phyloP scores from a whole-genome alignment of 2,888 invertebrate species.

The Blera fallax region DNA sequence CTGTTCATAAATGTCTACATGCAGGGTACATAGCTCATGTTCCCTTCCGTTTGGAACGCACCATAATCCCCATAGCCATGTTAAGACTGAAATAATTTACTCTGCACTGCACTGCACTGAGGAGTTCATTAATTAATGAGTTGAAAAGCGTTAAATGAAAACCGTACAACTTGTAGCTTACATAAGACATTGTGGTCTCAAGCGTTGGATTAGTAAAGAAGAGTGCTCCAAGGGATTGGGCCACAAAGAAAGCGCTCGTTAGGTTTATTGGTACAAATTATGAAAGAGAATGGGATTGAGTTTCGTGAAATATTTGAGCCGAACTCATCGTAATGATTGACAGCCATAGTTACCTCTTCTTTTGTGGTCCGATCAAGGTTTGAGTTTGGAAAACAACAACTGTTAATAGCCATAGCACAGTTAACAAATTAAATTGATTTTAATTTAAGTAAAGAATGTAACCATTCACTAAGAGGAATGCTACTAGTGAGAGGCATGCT shows the following conservation, averaged over 20 bases:
- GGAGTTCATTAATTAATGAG: slow-evolving; percentile 25
- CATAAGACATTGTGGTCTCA: background rate
- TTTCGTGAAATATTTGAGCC: too few species aligned
- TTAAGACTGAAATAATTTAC: background rate
- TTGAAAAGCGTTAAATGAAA: background rate
- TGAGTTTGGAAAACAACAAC: background rate
- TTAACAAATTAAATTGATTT: background rate
- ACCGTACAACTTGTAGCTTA: background rate
- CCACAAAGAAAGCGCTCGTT: background rate
- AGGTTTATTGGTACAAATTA: background rate
- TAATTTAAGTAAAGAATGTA: background rate
- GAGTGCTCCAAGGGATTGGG: background rate
- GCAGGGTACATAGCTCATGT: slow-evolving; percentile 10
- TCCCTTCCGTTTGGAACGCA: slow-evolving; percentile 2
- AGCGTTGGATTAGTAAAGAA: background rate
- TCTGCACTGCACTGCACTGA: background rate
- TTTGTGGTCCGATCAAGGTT: background rate
- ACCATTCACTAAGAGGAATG: background rate
- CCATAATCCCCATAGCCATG: too few species aligned
- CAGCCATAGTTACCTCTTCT: background rate
- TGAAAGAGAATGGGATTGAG: background rate
- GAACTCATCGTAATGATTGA: background rate
- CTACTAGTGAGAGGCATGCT: background rate
- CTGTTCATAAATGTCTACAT: background rate
- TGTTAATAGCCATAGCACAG: background rate